Conservation (phyloP, 2,888 invertebrate genomes). For the Margaritifera margaritifera region DNA sequence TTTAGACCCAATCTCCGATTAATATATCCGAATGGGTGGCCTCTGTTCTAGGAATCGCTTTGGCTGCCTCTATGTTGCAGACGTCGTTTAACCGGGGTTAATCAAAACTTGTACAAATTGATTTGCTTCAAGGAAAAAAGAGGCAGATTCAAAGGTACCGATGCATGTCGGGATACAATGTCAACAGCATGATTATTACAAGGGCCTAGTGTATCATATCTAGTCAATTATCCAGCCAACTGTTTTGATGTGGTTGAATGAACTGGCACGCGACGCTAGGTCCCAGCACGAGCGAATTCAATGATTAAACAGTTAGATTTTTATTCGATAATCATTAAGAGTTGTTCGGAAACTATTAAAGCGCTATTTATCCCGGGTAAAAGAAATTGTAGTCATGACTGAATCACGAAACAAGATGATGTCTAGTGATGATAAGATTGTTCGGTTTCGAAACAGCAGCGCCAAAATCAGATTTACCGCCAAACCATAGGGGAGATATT, state of each 20-base stretch:
- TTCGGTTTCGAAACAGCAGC: too few relatives aligned
- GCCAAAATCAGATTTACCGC: too few relatives aligned
- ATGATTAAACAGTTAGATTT: slow-evolving; percentile 31
- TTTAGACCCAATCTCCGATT: slow-evolving; percentile 44
- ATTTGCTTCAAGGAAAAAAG: slow-evolving; percentile 20
- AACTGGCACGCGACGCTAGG: slow-evolving; percentile 18
- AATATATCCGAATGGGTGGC: slow-evolving; percentile 34
- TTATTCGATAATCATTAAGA: slow-evolving; percentile 38
- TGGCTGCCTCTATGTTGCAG: not conserved
- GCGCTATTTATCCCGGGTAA: slow-evolving; percentile 40
- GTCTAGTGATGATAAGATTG: slow-evolving; percentile 24
- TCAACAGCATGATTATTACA: too few relatives aligned
- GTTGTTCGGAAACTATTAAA: slow-evolving; percentile 34
- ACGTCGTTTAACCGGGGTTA: slow-evolving; percentile 35
- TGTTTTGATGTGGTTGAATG: too few relatives aligned
- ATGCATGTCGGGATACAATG: too few relatives aligned
- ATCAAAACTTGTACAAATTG: slow-evolving; percentile 37
- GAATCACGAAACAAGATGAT: slow-evolving; percentile 42
- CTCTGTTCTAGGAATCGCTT: not conserved
- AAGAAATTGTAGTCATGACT: slow-evolving; percentile 39
- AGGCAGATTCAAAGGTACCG: too few relatives aligned
- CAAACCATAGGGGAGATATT: too few relatives aligned
- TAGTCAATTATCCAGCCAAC: too few relatives aligned
- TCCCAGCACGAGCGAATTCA: slow-evolving; percentile 17
- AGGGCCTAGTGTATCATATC: too few relatives aligned